phyloP scores from a whole-genome alignment of 2,113 vertebrate genomes.

The Phaethon lepturus region DNA sequence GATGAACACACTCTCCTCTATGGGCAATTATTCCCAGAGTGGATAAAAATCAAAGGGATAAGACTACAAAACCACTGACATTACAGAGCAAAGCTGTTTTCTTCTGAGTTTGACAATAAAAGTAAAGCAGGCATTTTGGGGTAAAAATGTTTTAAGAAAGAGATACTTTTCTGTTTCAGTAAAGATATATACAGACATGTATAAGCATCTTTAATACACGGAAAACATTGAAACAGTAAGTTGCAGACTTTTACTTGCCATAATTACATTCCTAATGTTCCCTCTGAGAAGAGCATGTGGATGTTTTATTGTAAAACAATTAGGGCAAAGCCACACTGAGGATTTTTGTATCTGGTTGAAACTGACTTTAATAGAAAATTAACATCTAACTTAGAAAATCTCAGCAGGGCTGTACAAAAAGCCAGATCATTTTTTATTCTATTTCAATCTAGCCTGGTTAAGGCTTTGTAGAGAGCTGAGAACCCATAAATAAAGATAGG shows the following conservation, averaged over 20 bases:
- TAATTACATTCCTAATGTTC: neutral
- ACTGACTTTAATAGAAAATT: conserved; percentile 14
- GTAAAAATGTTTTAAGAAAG: neutral
- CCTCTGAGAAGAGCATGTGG: neutral
- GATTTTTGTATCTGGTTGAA: conserved; percentile 3
- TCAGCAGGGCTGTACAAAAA: neutral
- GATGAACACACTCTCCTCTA: neutral
- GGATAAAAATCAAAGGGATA: neutral
- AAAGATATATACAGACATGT: neutral
- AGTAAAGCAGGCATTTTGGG: neutral
- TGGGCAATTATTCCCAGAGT: neutral
- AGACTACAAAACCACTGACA: neutral
- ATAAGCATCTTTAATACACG: neutral
- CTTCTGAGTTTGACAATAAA: neutral
- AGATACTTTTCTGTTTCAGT: neutral
- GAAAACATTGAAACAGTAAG: neutral
- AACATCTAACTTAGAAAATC: neutral
- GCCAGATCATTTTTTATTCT: neutral
- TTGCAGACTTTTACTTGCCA: neutral
- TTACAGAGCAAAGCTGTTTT: neutral
- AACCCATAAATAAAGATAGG: neutral
- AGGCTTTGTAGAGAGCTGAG: neutral
- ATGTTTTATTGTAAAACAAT: conserved; percentile 12
- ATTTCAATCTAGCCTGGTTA: neutral
- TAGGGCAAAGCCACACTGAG: neutral